Conservation (phyloP, 2,113 vertebrate species). For the Miniopterus natalensis region DNA sequence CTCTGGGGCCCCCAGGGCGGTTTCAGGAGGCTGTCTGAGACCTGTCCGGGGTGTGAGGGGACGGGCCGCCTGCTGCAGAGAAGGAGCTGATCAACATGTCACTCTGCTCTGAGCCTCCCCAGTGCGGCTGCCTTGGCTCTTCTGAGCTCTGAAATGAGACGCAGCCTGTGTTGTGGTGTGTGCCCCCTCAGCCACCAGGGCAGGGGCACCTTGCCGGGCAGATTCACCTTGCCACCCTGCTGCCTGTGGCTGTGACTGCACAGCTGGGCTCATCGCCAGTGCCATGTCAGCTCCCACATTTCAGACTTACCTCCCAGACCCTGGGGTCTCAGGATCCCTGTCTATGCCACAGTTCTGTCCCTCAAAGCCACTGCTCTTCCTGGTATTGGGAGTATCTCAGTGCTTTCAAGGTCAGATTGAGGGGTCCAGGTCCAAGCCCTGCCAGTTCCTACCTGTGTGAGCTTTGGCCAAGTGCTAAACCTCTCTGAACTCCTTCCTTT, state of each 20-base stretch:
- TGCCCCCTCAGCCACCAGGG: neutral
- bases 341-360: neutral
- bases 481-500: neutral
- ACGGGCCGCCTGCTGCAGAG: neutral
- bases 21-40: slow-evolving; percentile 82
- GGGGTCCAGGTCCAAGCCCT: neutral
- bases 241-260: neutral
- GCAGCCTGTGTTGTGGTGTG: neutral
- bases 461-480: neutral
- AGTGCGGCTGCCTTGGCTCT: neutral
- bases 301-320: neutral
- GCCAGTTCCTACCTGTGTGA: neutral
- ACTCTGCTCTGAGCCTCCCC: neutral
- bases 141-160: neutral
- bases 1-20: slow-evolving; percentile 79
- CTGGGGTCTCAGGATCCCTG: neutral
- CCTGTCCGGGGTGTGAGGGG: slow-evolving; percentile 69
- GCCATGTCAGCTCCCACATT: neutral
- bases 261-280: neutral
- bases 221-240: neutral
- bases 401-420: neutral
- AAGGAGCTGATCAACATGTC: slow-evolving; percentile 36
- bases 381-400: neutral
- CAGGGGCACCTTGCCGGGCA: neutral
- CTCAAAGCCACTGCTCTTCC: neutral